Conservation (phyloP, 2,888 invertebrate species). For the Agrotis exclamationis region DNA sequence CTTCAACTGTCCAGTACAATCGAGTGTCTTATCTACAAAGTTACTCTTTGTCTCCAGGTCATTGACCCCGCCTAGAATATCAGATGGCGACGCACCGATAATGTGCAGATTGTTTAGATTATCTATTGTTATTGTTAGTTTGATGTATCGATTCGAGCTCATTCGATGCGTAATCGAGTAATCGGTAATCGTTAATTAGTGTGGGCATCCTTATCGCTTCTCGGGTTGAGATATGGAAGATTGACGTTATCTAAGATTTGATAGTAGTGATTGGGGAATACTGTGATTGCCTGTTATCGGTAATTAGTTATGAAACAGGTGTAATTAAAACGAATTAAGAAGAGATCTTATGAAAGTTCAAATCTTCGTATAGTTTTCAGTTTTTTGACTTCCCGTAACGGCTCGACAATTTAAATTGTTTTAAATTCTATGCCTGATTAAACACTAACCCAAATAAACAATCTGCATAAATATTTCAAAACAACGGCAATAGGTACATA, state of each 20-base stretch:
- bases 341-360: too few relatives aligned
- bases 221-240: not conserved
- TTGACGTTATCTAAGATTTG: not conserved
- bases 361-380: too few relatives aligned
- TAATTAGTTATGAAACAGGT: not conserved
- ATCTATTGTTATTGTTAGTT: conserved; percentile 60
- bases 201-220: conserved; percentile 11
- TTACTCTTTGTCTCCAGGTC: conserved; percentile 55
- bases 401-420: too few relatives aligned
- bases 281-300: not conserved
- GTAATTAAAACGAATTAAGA: too few relatives aligned
- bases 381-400: too few relatives aligned
- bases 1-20: conserved; percentile 52
- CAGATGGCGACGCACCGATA: conserved; percentile 61
- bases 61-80: conserved; percentile 62
- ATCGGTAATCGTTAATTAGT: conserved; percentile 47
- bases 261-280: not conserved
- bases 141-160: conserved; percentile 42
- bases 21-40: conserved; percentile 44
- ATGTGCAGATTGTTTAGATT: conserved; percentile 64
- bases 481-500: not conserved
- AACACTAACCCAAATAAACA: not conserved
- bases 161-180: conserved; percentile 34
- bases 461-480: not conserved
- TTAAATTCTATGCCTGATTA: too few relatives aligned